Percentiles rank a stretch among this genome's conserved stretches.
phyloP scores from a whole-genome alignment of 2,113 vertebrate genomes.

The Pachyramphus minor region DNA sequence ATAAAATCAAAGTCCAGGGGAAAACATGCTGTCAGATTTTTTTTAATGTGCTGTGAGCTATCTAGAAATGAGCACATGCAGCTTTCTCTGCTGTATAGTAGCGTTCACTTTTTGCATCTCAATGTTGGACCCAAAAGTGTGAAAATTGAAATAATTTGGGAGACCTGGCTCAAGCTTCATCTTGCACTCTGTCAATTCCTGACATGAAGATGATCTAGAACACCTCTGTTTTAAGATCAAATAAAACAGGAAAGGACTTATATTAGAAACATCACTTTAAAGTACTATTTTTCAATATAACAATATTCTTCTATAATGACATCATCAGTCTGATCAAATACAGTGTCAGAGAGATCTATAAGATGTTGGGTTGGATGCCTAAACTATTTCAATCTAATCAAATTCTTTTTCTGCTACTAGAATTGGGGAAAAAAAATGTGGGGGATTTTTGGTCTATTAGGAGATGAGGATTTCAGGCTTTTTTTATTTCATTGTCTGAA shows the following conservation, averaged over 20 bases:
- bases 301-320: not conserved
- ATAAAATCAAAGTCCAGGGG: not conserved
- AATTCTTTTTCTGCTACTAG: not conserved
- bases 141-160: not conserved
- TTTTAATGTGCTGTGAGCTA: not conserved
- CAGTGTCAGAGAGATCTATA: not conserved
- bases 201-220: not conserved
- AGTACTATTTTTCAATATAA: conserved; percentile 6
- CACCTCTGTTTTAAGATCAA: conserved; percentile 4
- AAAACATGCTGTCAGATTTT: not conserved
- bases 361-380: not conserved
- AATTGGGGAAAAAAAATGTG: not conserved
- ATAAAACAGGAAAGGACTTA: not conserved
- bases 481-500: not conserved
- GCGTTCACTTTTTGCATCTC: not conserved
- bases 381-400: not conserved
- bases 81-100: not conserved
- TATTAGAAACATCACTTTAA: not conserved
- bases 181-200: not conserved
- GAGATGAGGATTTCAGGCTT: not conserved
- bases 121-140: not conserved
- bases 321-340: not conserved
- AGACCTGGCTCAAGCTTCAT: not conserved
- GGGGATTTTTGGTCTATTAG: not conserved
- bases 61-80: not conserved